Evolutionary conservation across 1,140 invertebrate genomes (phyloP), one percentile per base, ranked within the genome.

Genomic region (Copidosoma floridanum): DNA sequence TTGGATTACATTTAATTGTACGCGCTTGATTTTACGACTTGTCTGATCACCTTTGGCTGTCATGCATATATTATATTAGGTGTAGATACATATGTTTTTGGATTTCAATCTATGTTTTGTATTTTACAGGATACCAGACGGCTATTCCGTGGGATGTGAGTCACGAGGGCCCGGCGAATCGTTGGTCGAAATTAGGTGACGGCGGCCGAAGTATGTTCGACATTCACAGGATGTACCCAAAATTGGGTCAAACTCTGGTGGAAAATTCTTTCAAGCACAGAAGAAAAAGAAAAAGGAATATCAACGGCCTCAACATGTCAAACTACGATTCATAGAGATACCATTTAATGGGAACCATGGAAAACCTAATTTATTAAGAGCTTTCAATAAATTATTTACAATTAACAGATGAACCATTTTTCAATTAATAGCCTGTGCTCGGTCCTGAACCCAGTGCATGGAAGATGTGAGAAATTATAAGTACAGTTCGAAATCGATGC

Each of bases 401-500:
- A 11, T n/a, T 6, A 21, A 12, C 29, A 48, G 29, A 7, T 4
- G 16, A 48, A 27, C 3, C 29, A 18, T 48, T 51, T 51, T 35
- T 35, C 4, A 35, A 50, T 24, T 41, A 41, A 41, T 10, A 41
- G 7, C 14, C 32, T 37, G 14, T 8, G 14, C 7, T 37, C 32
- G 7, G 32, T 8, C 7, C 14, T 8, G n/a, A n/a, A n/a, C n/a
- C n/a, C n/a, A n/a, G n/a, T n/a, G n/a, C n/a, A n/a, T n/a, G n/a
- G 6, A 21, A 46, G 14, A 18, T 46, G 16, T 46, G 7, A 46
- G 8, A 32, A 67, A 59, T 68, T 57, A 68, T 41, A 88, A 77
- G 78, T 95, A 95, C 38, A 95, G 81, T 73, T 95, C 93, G 85
- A 97, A 98, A 81, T 98, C 95, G 66, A 98, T 91, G 73, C 95